phyloP scores from a whole-genome alignment of 2,888 invertebrate genomes.

The Epinotia demarniana region DNA sequence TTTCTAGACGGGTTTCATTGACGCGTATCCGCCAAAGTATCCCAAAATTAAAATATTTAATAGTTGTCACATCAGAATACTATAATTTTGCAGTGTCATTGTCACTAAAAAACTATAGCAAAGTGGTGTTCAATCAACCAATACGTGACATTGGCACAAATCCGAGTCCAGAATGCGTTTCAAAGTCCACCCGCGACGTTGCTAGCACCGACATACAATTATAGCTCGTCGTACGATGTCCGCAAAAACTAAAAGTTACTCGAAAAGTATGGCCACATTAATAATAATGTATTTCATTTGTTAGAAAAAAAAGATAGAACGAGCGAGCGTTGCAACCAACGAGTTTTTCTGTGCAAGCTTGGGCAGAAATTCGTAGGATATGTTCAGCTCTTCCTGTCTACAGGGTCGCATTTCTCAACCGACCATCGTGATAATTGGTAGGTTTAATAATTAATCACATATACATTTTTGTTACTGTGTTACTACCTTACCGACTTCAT shows the following conservation, averaged over 20 bases:
- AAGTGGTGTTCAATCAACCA: conserved; percentile 15
- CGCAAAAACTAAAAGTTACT: conserved; percentile 14
- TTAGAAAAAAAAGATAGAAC: too few species aligned
- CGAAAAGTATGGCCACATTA: background rate
- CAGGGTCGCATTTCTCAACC: too few species aligned
- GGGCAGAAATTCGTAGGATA: too few species aligned
- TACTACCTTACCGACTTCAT: background rate
- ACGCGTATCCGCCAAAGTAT: background rate
- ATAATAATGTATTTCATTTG: too few species aligned
- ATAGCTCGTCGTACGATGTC: conserved; percentile 23
- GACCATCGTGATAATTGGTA: too few species aligned
- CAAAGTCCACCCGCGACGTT: conserved; percentile 20
- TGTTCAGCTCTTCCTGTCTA: too few species aligned
- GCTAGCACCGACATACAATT: conserved; percentile 27
- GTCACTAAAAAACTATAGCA: background rate
- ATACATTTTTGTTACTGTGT: too few species aligned
- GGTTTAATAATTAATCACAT: too few species aligned
- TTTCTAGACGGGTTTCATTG: background rate
- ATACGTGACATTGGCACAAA: conserved; percentile 24
- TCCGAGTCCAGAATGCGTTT: conserved; percentile 28
- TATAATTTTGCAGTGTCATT: background rate
- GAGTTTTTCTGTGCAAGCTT: too few species aligned
- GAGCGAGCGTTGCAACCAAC: too few species aligned
- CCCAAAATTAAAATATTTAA: background rate
- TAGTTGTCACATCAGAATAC: background rate